These are phyloP conservation scores for Boulengeromyrus knoepffleri DNA, from an alignment of 2,113 vertebrate species.

Conservation along the genomic window DNA sequence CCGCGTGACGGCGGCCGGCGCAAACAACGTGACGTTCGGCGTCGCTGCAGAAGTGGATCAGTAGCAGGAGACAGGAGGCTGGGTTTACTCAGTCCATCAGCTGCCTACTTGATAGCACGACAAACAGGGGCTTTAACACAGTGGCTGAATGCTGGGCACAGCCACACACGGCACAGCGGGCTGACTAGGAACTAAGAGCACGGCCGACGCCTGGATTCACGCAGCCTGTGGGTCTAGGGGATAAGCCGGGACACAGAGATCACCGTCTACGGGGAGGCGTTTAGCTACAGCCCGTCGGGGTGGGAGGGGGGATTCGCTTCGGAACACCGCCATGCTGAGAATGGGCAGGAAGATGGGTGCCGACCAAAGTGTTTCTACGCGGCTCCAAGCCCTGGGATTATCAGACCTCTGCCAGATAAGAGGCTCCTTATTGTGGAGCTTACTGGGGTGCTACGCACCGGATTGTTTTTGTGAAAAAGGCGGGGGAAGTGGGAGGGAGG, in stretches of 20 bases:
- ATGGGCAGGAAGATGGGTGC: background rate
- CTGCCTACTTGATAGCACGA: conserved; percentile 24
- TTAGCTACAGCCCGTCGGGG: background rate
- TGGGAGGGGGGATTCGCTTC: background rate
- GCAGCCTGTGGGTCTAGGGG: background rate
- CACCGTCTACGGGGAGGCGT: background rate
- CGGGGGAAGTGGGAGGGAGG: background rate
- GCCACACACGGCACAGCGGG: background rate
- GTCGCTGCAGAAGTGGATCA: conserved; percentile 22
- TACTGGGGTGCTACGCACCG: background rate
- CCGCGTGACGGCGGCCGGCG: background rate
- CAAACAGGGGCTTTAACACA: background rate
- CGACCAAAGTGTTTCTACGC: background rate
- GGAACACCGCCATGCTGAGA: background rate
- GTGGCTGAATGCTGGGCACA: background rate
- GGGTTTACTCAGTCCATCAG: conserved; percentile 26
- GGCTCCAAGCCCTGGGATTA: background rate
- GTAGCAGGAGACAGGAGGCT: background rate
- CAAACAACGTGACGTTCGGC: background rate
- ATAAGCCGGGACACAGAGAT: background rate
- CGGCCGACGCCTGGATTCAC: background rate
- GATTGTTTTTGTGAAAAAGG: background rate
- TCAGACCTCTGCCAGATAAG: background rate
- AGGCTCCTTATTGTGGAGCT: too few relatives aligned
- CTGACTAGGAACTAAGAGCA: background rate